Evolutionary conservation across 1,140 invertebrate genomes (phyloP).

Genomic region (Ostrea denselamellosa): DNA sequence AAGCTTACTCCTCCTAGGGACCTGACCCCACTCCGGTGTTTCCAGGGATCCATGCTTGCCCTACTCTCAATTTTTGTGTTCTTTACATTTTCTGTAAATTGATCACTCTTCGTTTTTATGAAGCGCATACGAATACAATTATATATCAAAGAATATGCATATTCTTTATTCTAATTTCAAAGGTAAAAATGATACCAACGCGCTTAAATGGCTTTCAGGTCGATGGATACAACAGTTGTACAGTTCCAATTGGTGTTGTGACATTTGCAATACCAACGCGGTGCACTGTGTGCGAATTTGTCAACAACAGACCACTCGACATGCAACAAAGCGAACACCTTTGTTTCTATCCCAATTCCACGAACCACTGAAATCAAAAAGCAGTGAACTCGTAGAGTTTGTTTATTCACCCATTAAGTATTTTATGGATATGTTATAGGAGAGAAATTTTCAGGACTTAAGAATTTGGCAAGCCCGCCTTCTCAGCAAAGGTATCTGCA

Average conservation of each 20-base stretch:
- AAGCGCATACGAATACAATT: no score
- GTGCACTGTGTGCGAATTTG: neutral
- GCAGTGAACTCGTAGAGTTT: conserved; percentile 4
- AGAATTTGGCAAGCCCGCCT: conserved; percentile 3
- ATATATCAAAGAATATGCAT: no score
- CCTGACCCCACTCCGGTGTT: no score
- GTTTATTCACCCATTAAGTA: conserved; percentile 29
- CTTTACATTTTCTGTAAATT: no score
- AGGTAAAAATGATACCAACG: no score
- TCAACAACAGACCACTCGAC: conserved; percentile 27
- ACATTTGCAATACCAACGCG: conserved; percentile 18
- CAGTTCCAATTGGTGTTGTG: neutral
- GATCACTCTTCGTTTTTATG: no score
- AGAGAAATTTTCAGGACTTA: conserved; percentile 19
- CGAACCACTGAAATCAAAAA: conserved; percentile 19
- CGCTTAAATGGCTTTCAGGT: neutral
- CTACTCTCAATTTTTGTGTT: no score
- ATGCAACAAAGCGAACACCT: neutral
- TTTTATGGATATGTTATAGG: conserved; percentile 4
- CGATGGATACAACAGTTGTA: neutral
- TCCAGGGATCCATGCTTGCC: no score
- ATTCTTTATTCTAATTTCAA: no score
- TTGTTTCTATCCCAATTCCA: conserved; percentile 26
- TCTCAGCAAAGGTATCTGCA: conserved; percentile 14
- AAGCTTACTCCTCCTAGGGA: no score